Percentiles rank a stretch among this genome's conserved stretches.
Evolutionary conservation across 1,140 invertebrate genomes (phyloP).

Genomic region (Caenorhabditis tropicalis): DNA sequence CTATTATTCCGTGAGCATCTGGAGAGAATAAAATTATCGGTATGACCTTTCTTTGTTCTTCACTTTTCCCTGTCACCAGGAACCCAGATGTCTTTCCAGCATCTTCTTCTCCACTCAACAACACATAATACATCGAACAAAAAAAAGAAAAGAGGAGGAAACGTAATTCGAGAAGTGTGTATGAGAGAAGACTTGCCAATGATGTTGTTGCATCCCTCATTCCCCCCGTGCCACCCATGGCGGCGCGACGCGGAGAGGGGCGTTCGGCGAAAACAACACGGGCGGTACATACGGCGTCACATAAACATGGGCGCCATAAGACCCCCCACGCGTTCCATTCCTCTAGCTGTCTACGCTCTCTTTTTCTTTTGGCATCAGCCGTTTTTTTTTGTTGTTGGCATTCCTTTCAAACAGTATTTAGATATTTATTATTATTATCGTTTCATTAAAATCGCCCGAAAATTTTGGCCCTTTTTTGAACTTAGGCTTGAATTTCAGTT

Average conservation of each 20-base stretch:
- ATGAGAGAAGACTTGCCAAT: neutral
- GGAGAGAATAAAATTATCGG: neutral
- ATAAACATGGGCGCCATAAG: neutral
- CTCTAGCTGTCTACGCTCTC: neutral
- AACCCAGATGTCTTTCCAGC: slow-evolving; percentile 4
- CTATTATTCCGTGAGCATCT: no score
- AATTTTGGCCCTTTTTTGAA: no score
- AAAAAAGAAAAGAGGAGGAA: neutral
- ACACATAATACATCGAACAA: neutral
- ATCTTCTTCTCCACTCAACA: neutral
- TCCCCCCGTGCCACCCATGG: neutral
- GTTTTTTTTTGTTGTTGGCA: no score
- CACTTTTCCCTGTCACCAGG: neutral
- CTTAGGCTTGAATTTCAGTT: no score
- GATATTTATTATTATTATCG: no score
- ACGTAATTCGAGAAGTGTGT: slow-evolving; percentile 37
- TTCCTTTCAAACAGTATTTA: no score
- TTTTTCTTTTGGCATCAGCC: no score
- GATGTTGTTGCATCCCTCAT: neutral
- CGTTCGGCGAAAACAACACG: neutral
- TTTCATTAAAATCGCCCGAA: no score
- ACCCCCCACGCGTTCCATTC: neutral
- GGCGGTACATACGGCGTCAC: neutral
- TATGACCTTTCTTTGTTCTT: neutral
- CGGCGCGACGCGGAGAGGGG: neutral